Evolutionary conservation across 2,888 invertebrate genomes (phyloP).

Genomic region (Tyria jacobaeae): DNA sequence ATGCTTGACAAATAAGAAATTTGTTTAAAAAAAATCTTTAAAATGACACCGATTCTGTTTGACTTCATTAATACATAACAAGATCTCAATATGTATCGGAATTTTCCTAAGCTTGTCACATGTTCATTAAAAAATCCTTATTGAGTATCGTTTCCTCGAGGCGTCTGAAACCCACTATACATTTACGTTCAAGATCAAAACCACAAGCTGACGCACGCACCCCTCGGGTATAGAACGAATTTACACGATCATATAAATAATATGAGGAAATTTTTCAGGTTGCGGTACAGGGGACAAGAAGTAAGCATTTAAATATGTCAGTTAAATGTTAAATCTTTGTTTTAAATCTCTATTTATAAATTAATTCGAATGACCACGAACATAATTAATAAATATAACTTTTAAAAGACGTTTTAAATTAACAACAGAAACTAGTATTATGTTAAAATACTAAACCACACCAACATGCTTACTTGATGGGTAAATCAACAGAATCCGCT

Average conservation of each 20-base stretch:
- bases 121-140: slow-evolving; percentile 5
- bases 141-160: not conserved
- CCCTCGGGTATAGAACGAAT: slow-evolving; percentile 33
- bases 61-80: too few relatives aligned
- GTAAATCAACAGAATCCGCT: too few relatives aligned
- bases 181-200: slow-evolving; percentile 33
- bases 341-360: too few relatives aligned
- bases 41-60: too few relatives aligned
- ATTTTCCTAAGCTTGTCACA: not conserved
- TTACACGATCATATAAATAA: slow-evolving; percentile 47
- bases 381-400: too few relatives aligned
- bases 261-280: slow-evolving; percentile 19
- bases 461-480: too few relatives aligned
- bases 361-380: too few relatives aligned
- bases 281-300: not conserved
- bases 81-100: not conserved
- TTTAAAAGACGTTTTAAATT: too few relatives aligned
- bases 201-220: slow-evolving; percentile 34
- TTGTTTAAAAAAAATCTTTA: too few relatives aligned
- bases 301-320: not conserved
- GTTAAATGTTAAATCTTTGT: not conserved
- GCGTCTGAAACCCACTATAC: slow-evolving; percentile 24
- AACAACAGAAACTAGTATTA: too few relatives aligned
- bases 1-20: too few relatives aligned
- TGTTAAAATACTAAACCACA: too few relatives aligned